Evolutionary conservation across 2,888 invertebrate genomes (phyloP).

Genomic region (Neoascia interrupta): DNA sequence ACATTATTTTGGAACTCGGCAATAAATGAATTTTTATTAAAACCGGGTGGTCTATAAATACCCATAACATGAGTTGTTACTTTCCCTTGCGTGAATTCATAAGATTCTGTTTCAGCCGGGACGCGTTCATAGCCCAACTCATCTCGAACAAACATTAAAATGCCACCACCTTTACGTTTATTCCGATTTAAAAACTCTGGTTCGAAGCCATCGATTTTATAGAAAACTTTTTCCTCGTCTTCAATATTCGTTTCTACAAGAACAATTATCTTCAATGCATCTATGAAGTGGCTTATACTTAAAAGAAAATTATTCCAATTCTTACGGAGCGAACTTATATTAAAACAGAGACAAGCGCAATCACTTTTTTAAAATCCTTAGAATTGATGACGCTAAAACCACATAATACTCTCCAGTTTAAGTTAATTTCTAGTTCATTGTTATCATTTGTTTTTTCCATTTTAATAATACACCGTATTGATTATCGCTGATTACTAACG

Average conservation of each 20-base stretch:
- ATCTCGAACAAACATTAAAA: background rate
- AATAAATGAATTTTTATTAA: background rate
- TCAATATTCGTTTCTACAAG: background rate
- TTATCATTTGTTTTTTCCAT: too few relatives aligned
- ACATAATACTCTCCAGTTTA: too few relatives aligned
- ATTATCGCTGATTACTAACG: too few relatives aligned
- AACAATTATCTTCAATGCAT: background rate
- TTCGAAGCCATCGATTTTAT: background rate
- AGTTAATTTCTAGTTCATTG: too few relatives aligned
- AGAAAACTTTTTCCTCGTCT: background rate
- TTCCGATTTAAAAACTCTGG: background rate
- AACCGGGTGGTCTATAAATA: slow-evolving; percentile 9
- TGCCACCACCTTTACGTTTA: background rate
- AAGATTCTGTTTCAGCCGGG: background rate
- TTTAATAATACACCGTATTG: too few relatives aligned
- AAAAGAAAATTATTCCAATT: background rate
- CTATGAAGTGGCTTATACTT: background rate
- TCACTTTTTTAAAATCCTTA: too few relatives aligned
- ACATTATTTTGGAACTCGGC: background rate
- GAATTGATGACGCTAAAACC: too few relatives aligned
- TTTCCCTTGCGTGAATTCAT: background rate
- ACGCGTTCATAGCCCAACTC: background rate
- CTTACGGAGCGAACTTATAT: too few relatives aligned
- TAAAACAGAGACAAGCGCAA: too few relatives aligned
- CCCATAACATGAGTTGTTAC: background rate